Percentiles rank a stretch among this genome's conserved stretches.
Conservation (phyloP, 1,140 invertebrate genomes). For the Drosophila sechellia region DNA sequence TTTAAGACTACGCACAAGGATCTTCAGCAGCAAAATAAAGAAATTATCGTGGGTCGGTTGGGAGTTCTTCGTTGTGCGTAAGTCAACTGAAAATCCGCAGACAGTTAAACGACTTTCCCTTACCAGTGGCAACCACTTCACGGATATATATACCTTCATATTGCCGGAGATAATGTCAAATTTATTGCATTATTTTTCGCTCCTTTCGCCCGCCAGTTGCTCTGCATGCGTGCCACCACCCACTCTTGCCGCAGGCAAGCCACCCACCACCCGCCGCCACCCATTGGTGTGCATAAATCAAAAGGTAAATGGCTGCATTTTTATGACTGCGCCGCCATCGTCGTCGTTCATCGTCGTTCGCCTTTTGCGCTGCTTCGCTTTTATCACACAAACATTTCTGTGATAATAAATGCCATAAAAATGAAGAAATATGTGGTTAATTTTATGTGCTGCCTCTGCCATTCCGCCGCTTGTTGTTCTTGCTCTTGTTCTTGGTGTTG, state of each 20-base stretch:
- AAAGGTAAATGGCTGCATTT: conserved; percentile 83
- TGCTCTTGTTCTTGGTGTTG: background rate
- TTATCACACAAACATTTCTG: conserved; percentile 83
- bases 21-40: conserved; percentile 38
- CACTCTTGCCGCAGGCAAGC: conserved; percentile 1
- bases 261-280: conserved; percentile 3
- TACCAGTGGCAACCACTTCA: conserved; percentile 38
- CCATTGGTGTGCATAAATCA: conserved; percentile 76
- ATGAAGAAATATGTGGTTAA: conserved; percentile 83
- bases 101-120: conserved; percentile 60
- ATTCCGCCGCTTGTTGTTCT: background rate
- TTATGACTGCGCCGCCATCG: conserved; percentile 76
- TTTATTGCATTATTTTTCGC: conserved; percentile 80
- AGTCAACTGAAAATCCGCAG: conserved; percentile 57
- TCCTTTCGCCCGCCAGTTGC: conserved; percentile 46
- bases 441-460: conserved; percentile 70
- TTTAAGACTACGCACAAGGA: conserved; percentile 11
- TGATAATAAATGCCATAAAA: conserved; percentile 84
- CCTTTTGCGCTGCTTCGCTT: conserved; percentile 71
- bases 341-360: conserved; percentile 71
- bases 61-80: conserved; percentile 31
- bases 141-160: conserved; percentile 58
- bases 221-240: conserved; percentile 46
- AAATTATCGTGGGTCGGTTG: conserved; percentile 40
- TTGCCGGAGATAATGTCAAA: conserved; percentile 79